Percentiles rank a stretch among this genome's conserved stretches.
Conservation (phyloP, 2,888 invertebrate genomes). For the Meiosimyza platycephala region DNA sequence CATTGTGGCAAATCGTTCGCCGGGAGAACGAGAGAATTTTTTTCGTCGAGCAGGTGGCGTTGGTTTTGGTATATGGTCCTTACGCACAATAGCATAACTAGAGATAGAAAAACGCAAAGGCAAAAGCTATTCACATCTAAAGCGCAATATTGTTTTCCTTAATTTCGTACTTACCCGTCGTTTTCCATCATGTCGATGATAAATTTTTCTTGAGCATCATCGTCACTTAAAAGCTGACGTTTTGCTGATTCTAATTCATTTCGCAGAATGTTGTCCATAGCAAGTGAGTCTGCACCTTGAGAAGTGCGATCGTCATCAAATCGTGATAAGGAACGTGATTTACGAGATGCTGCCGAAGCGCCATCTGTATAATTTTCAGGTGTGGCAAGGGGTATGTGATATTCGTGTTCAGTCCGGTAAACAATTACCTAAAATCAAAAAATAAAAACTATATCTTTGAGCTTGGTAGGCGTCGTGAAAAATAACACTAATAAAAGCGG, state of each 20-base stretch:
- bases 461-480: no score
- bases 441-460: background rate
- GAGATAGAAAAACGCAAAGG: conserved; percentile 36
- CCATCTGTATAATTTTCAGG: conserved; percentile 70
- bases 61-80: conserved; percentile 73
- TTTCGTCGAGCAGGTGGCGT: conserved; percentile 73
- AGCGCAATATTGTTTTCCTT: background rate
- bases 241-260: conserved; percentile 28
- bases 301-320: conserved; percentile 79
- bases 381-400: conserved; percentile 71
- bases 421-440: conserved; percentile 71
- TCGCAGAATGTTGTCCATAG: conserved; percentile 65
- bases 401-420: conserved; percentile 76
- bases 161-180: conserved; percentile 60
- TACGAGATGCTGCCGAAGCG: conserved; percentile 71
- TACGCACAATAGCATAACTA: conserved; percentile 84
- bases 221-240: conserved; percentile 15
- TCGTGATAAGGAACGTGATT: conserved; percentile 71
- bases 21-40: conserved; percentile 70
- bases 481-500: no score
- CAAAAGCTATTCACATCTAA: conserved; percentile 53
- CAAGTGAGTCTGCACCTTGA: conserved; percentile 76
- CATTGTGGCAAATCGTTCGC: conserved; percentile 78
- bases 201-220: conserved; percentile 55
- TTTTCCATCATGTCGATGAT: conserved; percentile 66